Base-by-base conservation (phyloP, 2,113 vertebrate genomes). In the Eurypyga helias region DNA sequence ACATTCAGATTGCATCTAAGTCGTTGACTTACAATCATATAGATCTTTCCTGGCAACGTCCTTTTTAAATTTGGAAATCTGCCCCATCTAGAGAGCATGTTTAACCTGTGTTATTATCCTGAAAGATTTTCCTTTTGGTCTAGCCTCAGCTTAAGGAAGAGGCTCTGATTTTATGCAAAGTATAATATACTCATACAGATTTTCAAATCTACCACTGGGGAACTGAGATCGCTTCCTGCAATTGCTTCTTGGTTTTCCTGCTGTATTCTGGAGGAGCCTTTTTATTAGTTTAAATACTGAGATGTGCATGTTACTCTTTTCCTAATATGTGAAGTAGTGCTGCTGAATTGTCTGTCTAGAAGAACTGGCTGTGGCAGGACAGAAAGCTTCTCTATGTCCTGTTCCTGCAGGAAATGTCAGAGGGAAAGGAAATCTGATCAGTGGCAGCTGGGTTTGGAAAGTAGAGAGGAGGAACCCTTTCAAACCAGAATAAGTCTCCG, bases 41-140 rank as follows among this genome's bases (percentile, higher is more conserved):
- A 73, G 58, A 70, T 89, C 65, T 94, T 95, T 94, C 79, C 75
- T 94, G 89, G 73, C 66, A 81, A 36, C 67, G 66, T 36, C 49
- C 9, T 94, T 33, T 91, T 81, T 70, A 48, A 77, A 58, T 86
- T 6, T 95, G 87, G 90, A 91, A 83, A 86, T 86, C 34, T 90
- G 26, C 18, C 69, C 13, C 33, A 28, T 72, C 65, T 78, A 86
- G 29, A 93, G 31, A 86, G 89, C 83, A 66, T 81, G 13, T 77
- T 70, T 72, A 85, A 55, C 34, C 51, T 62, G 28, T 65, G 33
- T 73, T 93, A 77, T 70, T 83, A 48, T 95, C 79, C 67, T 21
- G 75, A 72, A 89, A 55, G 8, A 21, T 93, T 89, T 92, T 94
- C 71, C 36, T 91, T 89, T 94, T 85, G 36, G 28, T 87, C 14